Percentiles rank a stretch among this genome's conserved stretches.
Evolutionary conservation across 2,113 vertebrate species (phyloP).

Genomic region (Anas platyrhynchos): DNA sequence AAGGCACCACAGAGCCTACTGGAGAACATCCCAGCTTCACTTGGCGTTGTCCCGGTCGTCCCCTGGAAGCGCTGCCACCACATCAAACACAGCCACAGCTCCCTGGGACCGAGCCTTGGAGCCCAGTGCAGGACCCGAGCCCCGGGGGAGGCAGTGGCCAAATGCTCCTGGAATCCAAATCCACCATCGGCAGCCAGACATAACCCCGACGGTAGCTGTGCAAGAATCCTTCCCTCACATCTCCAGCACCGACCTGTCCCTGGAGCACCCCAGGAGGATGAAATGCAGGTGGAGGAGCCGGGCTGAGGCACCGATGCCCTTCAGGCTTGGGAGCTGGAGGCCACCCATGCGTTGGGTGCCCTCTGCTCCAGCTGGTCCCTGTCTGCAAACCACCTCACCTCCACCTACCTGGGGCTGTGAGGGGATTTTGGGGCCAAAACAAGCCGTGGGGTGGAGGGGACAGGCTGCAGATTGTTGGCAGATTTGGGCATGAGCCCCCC

Average conservation of each 20-base stretch:
- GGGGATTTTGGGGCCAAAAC: accelerated
- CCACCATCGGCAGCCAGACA: background rate
- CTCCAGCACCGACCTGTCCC: slow-evolving; percentile 52
- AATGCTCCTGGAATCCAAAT: slow-evolving; percentile 46
- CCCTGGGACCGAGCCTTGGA: background rate
- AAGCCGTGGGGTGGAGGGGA: accelerated
- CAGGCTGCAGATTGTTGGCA: background rate
- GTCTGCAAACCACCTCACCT: background rate
- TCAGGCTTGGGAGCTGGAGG: background rate
- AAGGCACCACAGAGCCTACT: slow-evolving; percentile 59
- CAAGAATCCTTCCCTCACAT: slow-evolving; percentile 17
- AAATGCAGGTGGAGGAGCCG: background rate
- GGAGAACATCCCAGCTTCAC: slow-evolving; percentile 59
- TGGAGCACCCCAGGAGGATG: slow-evolving; percentile 15
- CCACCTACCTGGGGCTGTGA: background rate
- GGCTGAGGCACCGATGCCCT: background rate
- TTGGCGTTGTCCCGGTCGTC: slow-evolving; percentile 49
- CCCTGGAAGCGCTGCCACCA: background rate
- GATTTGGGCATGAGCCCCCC: background rate
- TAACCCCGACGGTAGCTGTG: background rate
- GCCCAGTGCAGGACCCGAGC: background rate
- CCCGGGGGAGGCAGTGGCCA: background rate
- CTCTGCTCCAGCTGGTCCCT: background rate
- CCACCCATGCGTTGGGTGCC: background rate
- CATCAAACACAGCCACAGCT: slow-evolving; percentile 54